phyloP scores from a whole-genome alignment of 2,797 vertebrate genomes.

The Hephaestus fuliginosus region DNA sequence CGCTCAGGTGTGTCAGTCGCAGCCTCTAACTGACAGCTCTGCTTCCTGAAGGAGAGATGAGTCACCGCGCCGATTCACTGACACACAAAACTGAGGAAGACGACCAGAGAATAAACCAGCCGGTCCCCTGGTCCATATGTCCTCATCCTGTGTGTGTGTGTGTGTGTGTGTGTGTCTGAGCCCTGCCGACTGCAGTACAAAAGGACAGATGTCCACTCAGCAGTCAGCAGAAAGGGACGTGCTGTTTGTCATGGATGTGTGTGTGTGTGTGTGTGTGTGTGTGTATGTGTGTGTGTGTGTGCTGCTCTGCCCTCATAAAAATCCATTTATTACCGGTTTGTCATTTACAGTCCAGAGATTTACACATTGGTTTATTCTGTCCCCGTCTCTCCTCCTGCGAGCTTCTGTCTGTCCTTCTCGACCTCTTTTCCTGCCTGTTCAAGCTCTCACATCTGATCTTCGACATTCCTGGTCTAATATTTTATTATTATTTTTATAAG shows the following conservation, averaged over 20 bases:
- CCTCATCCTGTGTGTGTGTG: constrained; percentile 38
- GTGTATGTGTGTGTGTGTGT: constrained; percentile 26
- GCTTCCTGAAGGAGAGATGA: constrained; percentile 32
- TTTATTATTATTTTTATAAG: no score
- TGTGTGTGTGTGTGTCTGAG: constrained; percentile 7
- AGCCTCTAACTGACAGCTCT: constrained; percentile 1
- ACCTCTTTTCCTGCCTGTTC: neutral
- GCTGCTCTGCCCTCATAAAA: constrained; percentile 17
- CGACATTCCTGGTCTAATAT: neutral
- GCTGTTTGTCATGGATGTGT: constrained; percentile 43
- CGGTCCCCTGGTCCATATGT: constrained; percentile 34
- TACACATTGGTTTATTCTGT: neutral
- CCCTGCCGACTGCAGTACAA: constrained; percentile 45
- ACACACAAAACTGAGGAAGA: constrained; percentile 18
- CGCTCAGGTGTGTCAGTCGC: constrained; percentile 15
- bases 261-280: constrained; percentile 27
- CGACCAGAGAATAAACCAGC: constrained; percentile 11
- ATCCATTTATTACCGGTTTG: constrained; percentile 14
- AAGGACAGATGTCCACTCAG: constrained; percentile 78
- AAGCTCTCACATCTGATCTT: neutral
- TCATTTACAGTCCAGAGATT: constrained; percentile 20
- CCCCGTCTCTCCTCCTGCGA: neutral
- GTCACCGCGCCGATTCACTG: constrained; percentile 22
- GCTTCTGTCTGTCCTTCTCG: neutral
- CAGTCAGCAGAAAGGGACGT: constrained; percentile 55